phyloP scores from a whole-genome alignment of 2,113 vertebrate species.

The Plestiodon gilberti region DNA sequence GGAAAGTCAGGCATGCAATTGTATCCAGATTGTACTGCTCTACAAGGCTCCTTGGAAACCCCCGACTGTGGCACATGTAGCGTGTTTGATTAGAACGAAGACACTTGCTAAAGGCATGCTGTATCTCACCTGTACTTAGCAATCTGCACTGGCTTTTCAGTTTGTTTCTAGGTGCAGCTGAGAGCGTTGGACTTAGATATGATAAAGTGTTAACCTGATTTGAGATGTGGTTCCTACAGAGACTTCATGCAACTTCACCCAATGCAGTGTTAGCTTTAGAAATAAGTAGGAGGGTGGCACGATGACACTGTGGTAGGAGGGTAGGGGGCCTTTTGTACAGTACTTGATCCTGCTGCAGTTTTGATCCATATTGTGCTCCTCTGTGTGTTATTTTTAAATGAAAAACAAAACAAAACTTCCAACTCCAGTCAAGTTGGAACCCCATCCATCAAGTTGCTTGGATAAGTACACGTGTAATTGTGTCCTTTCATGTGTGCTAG shows the following conservation, averaged over 20 bases:
- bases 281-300: too few relatives aligned
- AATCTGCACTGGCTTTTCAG: constrained; percentile 10
- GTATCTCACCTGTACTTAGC: not conserved
- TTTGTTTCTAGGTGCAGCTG: constrained; percentile 4
- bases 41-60: not conserved
- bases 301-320: too few relatives aligned
- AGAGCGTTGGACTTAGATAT: not conserved
- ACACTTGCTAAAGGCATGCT: not conserved
- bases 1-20: not conserved
- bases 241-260: too few relatives aligned
- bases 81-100: constrained; percentile 3
- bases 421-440: too few relatives aligned
- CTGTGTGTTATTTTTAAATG: too few relatives aligned
- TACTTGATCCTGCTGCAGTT: too few relatives aligned
- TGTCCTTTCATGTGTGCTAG: not conserved
- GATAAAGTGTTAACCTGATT: not conserved
- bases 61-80: not conserved
- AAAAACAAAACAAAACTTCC: too few relatives aligned
- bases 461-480: too few relatives aligned
- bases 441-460: too few relatives aligned
- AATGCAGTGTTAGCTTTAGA: too few relatives aligned
- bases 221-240: not conserved
- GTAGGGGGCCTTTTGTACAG: too few relatives aligned
- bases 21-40: not conserved
- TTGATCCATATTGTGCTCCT: too few relatives aligned